Percentiles rank a stretch among this genome's conserved stretches.
These are phyloP conservation scores for Trimorus sp. DNA, from an alignment of 2,888 invertebrate species.

Conservation along the genomic window DNA sequence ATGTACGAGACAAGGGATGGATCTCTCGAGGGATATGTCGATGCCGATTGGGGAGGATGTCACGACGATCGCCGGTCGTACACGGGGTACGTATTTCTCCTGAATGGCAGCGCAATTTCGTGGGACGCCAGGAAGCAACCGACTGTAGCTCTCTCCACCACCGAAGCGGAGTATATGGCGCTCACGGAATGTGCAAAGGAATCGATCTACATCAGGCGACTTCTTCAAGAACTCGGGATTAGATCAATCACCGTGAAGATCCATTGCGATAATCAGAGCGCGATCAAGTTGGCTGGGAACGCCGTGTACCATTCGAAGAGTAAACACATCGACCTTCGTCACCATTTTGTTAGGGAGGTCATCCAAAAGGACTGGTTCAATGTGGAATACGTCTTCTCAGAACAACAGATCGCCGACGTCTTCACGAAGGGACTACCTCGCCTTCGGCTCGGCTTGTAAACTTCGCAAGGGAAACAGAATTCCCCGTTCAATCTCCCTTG, in stretches of 20 bases:
- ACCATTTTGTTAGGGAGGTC: conserved; percentile 29
- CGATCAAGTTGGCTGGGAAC: conserved; percentile 22
- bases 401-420: neutral
- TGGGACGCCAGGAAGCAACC: conserved; percentile 28
- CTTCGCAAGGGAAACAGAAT: too few species aligned
- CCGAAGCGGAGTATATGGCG: conserved; percentile 15
- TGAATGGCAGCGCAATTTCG: conserved; percentile 10
- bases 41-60: conserved; percentile 33
- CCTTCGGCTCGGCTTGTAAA: too few species aligned
- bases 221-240: conserved; percentile 16
- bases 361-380: neutral
- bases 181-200: conserved; percentile 27
- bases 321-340: conserved; percentile 33
- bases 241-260: neutral
- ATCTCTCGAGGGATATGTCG: conserved; percentile 17
- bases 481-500: too few species aligned
- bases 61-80: conserved; percentile 13
- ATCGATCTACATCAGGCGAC: conserved; percentile 12
- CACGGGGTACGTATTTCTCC: conserved; percentile 26
- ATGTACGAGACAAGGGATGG: neutral
- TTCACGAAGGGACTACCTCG: conserved; percentile 5
- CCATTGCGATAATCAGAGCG: conserved; percentile 32
- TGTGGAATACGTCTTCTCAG: neutral
- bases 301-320: conserved; percentile 12
- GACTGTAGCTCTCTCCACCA: conserved; percentile 1